phyloP scores from a whole-genome alignment of 1,140 invertebrate species.

The Homarus americanus region DNA sequence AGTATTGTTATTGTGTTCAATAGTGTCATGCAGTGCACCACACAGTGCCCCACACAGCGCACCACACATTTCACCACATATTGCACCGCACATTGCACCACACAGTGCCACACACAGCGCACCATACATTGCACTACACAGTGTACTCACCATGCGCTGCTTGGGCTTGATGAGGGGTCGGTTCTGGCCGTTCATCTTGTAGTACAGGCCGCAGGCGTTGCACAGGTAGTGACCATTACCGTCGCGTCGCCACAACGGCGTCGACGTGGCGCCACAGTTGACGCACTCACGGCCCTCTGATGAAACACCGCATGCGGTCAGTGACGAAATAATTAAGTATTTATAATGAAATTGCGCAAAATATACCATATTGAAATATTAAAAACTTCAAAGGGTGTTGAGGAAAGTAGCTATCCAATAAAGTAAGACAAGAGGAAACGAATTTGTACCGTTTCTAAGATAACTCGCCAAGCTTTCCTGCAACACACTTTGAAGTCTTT shows the following conservation, averaged over 20 bases:
- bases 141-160: conserved; percentile 73
- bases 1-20: too few relatives aligned
- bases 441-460: too few relatives aligned
- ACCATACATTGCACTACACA: neutral
- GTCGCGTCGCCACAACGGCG: conserved; percentile 92
- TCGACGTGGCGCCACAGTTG: conserved; percentile 91
- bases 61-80: too few relatives aligned
- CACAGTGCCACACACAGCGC: too few relatives aligned
- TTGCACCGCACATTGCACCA: too few relatives aligned
- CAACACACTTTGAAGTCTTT: neutral
- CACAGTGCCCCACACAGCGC: too few relatives aligned
- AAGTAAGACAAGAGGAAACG: too few relatives aligned
- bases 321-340: neutral
- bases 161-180: conserved; percentile 85
- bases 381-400: neutral
- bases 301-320: neutral
- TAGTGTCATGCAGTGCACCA: too few relatives aligned
- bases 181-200: conserved; percentile 91
- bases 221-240: conserved; percentile 93
- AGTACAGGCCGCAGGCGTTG: conserved; percentile 92
- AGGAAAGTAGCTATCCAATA: neutral
- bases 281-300: conserved; percentile 89
- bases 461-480: too few relatives aligned
- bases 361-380: neutral
- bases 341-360: neutral